Evolutionary conservation across 2,113 vertebrate genomes (phyloP).

Genomic region (Takifugu bimaculatus): DNA sequence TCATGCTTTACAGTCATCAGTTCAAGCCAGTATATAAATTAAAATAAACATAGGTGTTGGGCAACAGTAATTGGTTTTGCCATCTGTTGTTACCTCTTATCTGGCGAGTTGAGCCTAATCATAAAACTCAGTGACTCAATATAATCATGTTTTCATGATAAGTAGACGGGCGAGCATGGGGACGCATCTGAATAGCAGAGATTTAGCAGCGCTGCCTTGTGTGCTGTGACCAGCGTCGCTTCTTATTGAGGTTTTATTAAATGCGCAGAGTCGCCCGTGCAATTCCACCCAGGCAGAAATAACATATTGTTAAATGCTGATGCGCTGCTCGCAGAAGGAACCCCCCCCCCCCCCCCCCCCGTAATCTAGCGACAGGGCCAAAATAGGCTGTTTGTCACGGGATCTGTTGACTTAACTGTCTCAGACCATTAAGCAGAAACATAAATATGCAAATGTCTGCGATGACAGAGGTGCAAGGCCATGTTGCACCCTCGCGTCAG

Average conservation of each 20-base stretch:
- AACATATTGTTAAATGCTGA: slow-evolving; percentile 54
- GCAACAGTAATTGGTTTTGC: slow-evolving; percentile 60
- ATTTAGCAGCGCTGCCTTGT: slow-evolving; percentile 57
- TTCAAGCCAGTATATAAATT: slow-evolving; percentile 51
- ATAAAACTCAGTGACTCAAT: slow-evolving; percentile 70
- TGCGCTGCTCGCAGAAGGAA: slow-evolving; percentile 29
- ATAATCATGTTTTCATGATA: slow-evolving; percentile 64
- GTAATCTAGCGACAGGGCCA: slow-evolving; percentile 45
- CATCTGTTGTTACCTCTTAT: slow-evolving; percentile 53
- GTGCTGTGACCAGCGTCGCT: slow-evolving; percentile 44
- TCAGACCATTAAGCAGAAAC: slow-evolving; percentile 58
- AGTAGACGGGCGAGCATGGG: slow-evolving; percentile 29
- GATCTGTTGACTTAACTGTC: slow-evolving; percentile 61
- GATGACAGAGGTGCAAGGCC: slow-evolving; percentile 41
- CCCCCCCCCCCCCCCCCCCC: not conserved
- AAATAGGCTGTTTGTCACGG: slow-evolving; percentile 54
- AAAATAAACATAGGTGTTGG: slow-evolving; percentile 46
- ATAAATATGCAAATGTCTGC: slow-evolving; percentile 51
- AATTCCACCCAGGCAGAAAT: slow-evolving; percentile 41
- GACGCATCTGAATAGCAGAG: slow-evolving; percentile 57
- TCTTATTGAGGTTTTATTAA: slow-evolving; percentile 68
- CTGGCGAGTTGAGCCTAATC: slow-evolving; percentile 54
- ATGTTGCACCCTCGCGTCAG: slow-evolving; percentile 23
- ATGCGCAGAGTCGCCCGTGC: slow-evolving; percentile 39
- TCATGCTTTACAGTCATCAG: slow-evolving; percentile 34